phyloP scores from a whole-genome alignment of 2,888 invertebrate genomes.

The Caenorhabditis sp. region DNA sequence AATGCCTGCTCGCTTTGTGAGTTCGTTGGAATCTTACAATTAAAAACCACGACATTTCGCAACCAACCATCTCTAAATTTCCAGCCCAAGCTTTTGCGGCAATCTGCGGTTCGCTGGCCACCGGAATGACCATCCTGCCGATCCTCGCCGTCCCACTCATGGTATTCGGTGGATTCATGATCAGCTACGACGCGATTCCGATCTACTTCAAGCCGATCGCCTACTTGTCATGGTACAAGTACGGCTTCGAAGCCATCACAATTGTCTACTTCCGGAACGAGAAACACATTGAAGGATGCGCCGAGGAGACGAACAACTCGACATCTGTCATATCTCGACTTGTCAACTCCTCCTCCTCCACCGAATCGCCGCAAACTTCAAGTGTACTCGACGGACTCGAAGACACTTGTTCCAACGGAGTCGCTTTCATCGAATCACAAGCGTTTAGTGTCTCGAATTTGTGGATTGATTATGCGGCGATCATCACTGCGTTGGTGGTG shows the following conservation, averaged over 20 bases:
- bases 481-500: slow-evolving; percentile 13
- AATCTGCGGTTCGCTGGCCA: slow-evolving; percentile 50
- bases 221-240: slow-evolving; percentile 83
- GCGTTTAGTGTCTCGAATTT: slow-evolving; percentile 21
- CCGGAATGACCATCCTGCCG: slow-evolving; percentile 59
- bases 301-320: neutral
- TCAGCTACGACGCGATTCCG: slow-evolving; percentile 72
- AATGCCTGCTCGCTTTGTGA: slow-evolving; percentile 51
- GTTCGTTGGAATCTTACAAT: too few species aligned
- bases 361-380: neutral
- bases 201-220: slow-evolving; percentile 81
- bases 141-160: slow-evolving; percentile 63
- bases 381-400: too few species aligned
- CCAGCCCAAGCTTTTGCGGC: slow-evolving; percentile 64
- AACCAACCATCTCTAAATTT: too few species aligned
- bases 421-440: slow-evolving; percentile 1
- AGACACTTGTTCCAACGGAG: slow-evolving; percentile 9
- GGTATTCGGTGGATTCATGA: slow-evolving; percentile 88
- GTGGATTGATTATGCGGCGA: slow-evolving; percentile 46
- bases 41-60: too few species aligned
- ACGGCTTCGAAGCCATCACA: slow-evolving; percentile 79
- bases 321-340: too few species aligned
- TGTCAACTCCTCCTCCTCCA: neutral
- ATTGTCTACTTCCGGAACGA: slow-evolving; percentile 34
- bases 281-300: slow-evolving; percentile 30